A percentile compares a stretch with the other conserved stretches of the same genome.
Conservation (phyloP, 1,140 invertebrate genomes). For the Gryllus bimaculatus region DNA sequence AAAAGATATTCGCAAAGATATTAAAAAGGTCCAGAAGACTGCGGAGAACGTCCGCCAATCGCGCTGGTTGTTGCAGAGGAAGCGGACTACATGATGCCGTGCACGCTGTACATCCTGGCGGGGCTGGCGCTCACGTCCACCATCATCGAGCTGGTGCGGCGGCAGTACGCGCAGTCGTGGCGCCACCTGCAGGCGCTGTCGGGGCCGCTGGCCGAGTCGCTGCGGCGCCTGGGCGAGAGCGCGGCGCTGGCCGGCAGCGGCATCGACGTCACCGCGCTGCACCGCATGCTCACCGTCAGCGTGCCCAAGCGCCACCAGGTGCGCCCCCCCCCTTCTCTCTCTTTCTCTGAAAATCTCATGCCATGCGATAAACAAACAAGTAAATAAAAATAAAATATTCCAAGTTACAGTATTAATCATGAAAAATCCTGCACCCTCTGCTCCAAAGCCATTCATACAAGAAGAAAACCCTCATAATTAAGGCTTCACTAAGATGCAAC, state of each 20-base stretch:
- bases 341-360: too few relatives aligned
- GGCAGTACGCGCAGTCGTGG: constrained; percentile 80
- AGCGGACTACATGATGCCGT: constrained; percentile 79
- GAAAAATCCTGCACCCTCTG: too few relatives aligned
- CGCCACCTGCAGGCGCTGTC: constrained; percentile 63
- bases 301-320: constrained; percentile 12
- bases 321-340: background rate
- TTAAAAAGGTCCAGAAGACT: too few relatives aligned
- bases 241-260: constrained; percentile 44
- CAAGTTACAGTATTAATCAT: too few relatives aligned
- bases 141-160: constrained; percentile 79
- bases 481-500: too few relatives aligned
- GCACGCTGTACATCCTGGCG: constrained; percentile 85
- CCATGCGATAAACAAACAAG: too few relatives aligned
- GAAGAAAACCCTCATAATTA: too few relatives aligned
- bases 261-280: constrained; percentile 55
- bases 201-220: constrained; percentile 66
- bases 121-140: constrained; percentile 89
- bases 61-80: constrained; percentile 46
- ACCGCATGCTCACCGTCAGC: constrained; percentile 52
- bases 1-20: too few relatives aligned
- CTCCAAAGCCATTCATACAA: too few relatives aligned
- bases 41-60: background rate
- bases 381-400: too few relatives aligned
- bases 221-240: constrained; percentile 63